phyloP scores from a whole-genome alignment of 2,888 invertebrate genomes.

The Synanthedon formicaeformis region DNA sequence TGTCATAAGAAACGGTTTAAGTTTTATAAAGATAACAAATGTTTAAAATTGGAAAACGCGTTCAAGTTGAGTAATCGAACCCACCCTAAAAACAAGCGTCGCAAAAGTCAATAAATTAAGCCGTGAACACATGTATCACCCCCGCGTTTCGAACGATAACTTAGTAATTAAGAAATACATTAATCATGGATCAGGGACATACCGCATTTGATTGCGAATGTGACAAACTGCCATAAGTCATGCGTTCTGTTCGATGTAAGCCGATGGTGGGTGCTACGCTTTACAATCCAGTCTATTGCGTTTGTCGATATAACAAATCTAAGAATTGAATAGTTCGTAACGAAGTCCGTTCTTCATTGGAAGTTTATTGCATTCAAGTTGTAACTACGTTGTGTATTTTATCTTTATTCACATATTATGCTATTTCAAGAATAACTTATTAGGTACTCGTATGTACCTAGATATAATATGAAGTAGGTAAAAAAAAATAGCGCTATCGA shows the following conservation, averaged over 20 bases:
- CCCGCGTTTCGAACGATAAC: conserved; percentile 43
- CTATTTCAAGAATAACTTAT: conserved; percentile 1
- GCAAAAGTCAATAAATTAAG: conserved; percentile 63
- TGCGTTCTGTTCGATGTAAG: conserved; percentile 21
- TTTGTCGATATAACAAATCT: conserved; percentile 17
- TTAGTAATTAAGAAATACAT: conserved; percentile 68
- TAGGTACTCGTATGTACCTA: conserved; percentile 4
- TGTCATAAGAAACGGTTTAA: background rate
- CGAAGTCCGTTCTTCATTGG: background rate
- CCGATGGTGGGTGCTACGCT: conserved; percentile 31
- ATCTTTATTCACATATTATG: conserved; percentile 7
- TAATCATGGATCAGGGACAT: conserved; percentile 59
- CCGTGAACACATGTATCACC: conserved; percentile 54
- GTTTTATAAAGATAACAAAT: conserved; percentile 6
- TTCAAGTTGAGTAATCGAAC: conserved; percentile 22
- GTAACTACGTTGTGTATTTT: background rate
- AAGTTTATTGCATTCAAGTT: background rate
- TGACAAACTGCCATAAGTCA: conserved; percentile 60
- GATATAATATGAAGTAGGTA: too few relatives aligned
- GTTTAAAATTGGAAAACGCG: background rate
- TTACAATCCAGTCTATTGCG: conserved; percentile 10
- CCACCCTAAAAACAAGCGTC: conserved; percentile 27
- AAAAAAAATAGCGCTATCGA: too few relatives aligned
- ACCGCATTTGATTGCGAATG: conserved; percentile 44
- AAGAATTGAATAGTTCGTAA: conserved; percentile 1